Percentiles rank a stretch among this genome's conserved stretches.
Conservation (phyloP, 2,888 invertebrate species). For the Limenitis camilla region DNA sequence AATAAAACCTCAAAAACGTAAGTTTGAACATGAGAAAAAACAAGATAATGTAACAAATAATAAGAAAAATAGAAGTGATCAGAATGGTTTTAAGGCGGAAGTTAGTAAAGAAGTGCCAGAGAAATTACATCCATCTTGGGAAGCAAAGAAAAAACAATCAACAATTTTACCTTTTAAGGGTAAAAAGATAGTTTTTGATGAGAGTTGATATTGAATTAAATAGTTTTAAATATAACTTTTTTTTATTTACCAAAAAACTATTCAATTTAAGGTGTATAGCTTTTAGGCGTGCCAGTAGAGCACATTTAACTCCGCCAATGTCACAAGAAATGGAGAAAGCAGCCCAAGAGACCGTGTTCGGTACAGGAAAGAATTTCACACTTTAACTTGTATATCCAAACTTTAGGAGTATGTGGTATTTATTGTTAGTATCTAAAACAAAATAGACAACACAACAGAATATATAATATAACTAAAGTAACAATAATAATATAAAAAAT, state of each 20-base stretch:
- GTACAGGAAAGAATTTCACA: too few species aligned
- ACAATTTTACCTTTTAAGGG: constrained; percentile 63
- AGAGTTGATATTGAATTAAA: constrained; percentile 31
- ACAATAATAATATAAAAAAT: too few species aligned
- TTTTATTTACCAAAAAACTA: background rate
- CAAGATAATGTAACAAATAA: constrained; percentile 1
- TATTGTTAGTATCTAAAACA: too few species aligned
- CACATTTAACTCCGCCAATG: too few species aligned
- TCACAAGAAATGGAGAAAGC: too few species aligned
- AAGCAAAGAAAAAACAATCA: constrained; percentile 66
- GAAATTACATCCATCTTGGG: constrained; percentile 72
- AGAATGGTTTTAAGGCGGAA: constrained; percentile 17
- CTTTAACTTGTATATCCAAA: too few species aligned
- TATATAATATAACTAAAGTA: too few species aligned
- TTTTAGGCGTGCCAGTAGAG: too few species aligned
- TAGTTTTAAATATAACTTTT: background rate
- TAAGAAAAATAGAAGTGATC: constrained; percentile 11
- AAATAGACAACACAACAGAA: too few species aligned
- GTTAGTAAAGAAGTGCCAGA: constrained; percentile 34
- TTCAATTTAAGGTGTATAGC: too few species aligned
- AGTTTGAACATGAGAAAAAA: constrained; percentile 30
- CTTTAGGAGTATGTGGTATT: too few species aligned
- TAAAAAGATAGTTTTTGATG: constrained; percentile 66
- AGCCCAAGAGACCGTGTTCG: too few species aligned
- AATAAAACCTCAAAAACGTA: constrained; percentile 40